Percentiles rank a stretch among this genome's conserved stretches.
Evolutionary conservation across 2,888 invertebrate species (phyloP).

Genomic region (Thumatha senex): DNA sequence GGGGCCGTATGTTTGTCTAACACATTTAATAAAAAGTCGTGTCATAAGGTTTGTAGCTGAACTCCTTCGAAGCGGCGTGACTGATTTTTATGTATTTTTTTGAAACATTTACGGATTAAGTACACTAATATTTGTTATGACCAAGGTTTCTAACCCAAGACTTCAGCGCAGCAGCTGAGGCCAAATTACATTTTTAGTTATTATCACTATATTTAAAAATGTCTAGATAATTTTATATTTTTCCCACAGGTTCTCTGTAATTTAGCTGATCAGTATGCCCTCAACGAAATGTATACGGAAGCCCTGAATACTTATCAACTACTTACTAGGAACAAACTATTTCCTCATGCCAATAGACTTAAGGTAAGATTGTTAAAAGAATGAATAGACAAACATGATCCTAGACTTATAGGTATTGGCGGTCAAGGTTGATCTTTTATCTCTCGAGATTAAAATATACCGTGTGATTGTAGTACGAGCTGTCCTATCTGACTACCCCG

Average conservation of each 20-base stretch:
- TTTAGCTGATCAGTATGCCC: conserved; percentile 96
- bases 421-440: background rate
- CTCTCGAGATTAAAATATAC: background rate
- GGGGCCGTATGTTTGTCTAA: too few species aligned
- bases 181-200: background rate
- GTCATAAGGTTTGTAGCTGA: too few species aligned
- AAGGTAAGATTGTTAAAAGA: conserved; percentile 84
- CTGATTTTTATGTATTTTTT: too few species aligned
- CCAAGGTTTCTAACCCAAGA: too few species aligned
- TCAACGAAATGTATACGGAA: conserved; percentile 97
- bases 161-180: too few species aligned
- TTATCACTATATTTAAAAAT: background rate
- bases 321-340: conserved; percentile 96
- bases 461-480: too few species aligned
- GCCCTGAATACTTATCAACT: conserved; percentile 97
- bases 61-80: too few species aligned
- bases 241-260: conserved; percentile 94
- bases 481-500: too few species aligned
- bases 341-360: conserved; percentile 95
- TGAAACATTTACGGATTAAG: too few species aligned
- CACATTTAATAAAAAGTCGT: too few species aligned
- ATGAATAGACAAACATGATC: background rate
- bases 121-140: too few species aligned
- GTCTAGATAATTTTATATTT: too few species aligned
- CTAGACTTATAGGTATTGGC: background rate